These are phyloP conservation scores for Eospalax fontanierii DNA, from an alignment of 2,797 vertebrate genomes.

Conservation along the genomic window DNA sequence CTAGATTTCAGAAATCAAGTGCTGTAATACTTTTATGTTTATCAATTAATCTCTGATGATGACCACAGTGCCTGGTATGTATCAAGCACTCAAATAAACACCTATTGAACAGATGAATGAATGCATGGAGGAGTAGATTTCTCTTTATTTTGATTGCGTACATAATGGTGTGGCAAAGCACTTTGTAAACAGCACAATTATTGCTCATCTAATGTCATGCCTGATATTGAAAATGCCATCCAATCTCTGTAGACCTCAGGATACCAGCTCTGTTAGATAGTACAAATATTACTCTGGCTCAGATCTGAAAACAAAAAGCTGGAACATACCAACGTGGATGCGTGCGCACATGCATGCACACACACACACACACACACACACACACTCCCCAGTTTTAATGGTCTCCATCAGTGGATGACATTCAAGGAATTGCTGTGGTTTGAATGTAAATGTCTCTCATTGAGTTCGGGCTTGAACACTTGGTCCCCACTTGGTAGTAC, in stretches of 20 bases:
- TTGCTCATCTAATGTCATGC: neutral
- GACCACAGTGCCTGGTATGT: neutral
- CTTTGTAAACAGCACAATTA: neutral
- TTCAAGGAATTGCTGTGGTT: constrained; percentile 6
- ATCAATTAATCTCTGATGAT: neutral
- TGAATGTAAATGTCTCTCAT: neutral
- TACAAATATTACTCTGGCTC: neutral
- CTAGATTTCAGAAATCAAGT: neutral
- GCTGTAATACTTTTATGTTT: neutral
- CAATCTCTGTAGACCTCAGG: neutral
- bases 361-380: too few relatives aligned
- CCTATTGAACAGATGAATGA: neutral
- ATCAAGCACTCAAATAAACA: neutral
- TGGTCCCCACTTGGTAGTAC: too few relatives aligned
- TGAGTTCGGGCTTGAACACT: neutral
- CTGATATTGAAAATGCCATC: neutral
- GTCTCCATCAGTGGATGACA: neutral
- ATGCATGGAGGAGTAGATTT: too few relatives aligned
- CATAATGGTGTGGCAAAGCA: neutral
- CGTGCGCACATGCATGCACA: too few relatives aligned
- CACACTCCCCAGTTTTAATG: neutral
- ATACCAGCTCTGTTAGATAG: neutral
- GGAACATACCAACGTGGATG: neutral
- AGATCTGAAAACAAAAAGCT: neutral
- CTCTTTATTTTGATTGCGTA: neutral